Conservation (phyloP, 2,888 invertebrate species). For the Nipponacmea schrenckii region DNA sequence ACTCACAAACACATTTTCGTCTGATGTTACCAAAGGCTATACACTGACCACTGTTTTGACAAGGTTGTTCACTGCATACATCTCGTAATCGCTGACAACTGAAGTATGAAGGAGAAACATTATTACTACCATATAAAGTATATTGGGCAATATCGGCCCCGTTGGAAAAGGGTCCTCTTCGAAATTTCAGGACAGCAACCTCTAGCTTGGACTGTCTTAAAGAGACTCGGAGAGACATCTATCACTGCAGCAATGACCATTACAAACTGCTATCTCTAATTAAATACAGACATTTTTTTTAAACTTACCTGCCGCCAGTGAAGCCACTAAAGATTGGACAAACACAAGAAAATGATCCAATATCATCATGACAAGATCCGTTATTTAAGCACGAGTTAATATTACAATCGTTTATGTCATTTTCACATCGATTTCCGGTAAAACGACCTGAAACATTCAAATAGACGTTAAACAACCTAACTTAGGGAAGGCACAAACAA, state of each 20-base stretch:
- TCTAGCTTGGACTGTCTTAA: too few species aligned
- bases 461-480: too few species aligned
- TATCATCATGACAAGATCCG: slow-evolving; percentile 40
- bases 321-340: slow-evolving; percentile 43
- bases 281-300: too few species aligned
- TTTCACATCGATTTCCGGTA: slow-evolving; percentile 34
- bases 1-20: slow-evolving; percentile 38
- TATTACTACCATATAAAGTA: too few species aligned
- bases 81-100: slow-evolving; percentile 29
- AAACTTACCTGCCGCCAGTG: slow-evolving; percentile 35
- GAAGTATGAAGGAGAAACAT: background rate
- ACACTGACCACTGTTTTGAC: slow-evolving; percentile 44
- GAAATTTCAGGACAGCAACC: too few species aligned
- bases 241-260: too few species aligned
- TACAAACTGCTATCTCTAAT: too few species aligned
- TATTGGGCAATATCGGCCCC: too few species aligned
- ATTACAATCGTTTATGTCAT: slow-evolving; percentile 34
- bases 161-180: too few species aligned
- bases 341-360: slow-evolving; percentile 38
- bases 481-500: too few species aligned
- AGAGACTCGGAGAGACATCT: too few species aligned
- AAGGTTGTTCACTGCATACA: slow-evolving; percentile 38
- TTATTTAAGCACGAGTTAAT: slow-evolving; percentile 34
- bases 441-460: slow-evolving; percentile 16
- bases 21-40: slow-evolving; percentile 29